phyloP scores from a whole-genome alignment of 2,113 vertebrate species.

The Sapajus apella region DNA sequence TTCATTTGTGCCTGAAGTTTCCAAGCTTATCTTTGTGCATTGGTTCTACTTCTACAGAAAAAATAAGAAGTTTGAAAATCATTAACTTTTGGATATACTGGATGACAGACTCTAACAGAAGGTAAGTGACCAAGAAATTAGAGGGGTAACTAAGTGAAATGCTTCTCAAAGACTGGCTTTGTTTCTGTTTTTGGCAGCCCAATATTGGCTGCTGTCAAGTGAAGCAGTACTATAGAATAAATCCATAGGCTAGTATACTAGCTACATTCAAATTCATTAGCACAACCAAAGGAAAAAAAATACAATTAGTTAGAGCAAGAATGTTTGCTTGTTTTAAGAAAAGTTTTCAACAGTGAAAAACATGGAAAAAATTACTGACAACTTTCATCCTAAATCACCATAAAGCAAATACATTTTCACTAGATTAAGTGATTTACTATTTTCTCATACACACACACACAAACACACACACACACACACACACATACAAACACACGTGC shows the following conservation, averaged over 20 bases:
- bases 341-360: slow-evolving; percentile 28
- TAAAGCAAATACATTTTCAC: slow-evolving; percentile 4
- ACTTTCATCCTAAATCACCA: neutral
- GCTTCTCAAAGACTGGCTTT: neutral
- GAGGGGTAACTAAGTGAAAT: neutral
- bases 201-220: neutral
- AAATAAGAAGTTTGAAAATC: neutral
- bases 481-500: neutral
- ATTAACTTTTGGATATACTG: neutral
- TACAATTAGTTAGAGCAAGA: neutral
- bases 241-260: neutral
- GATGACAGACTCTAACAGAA: neutral
- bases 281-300: neutral
- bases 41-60: slow-evolving; percentile 28
- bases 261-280: neutral
- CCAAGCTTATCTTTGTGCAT: neutral
- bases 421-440: neutral
- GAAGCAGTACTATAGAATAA: neutral
- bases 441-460: neutral
- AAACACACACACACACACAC: neutral
- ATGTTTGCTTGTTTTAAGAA: slow-evolving; percentile 1
- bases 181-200: neutral
- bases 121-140: neutral
- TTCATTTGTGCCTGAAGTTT: neutral
- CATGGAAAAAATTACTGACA: neutral